Evolutionary conservation across 2,888 invertebrate genomes (phyloP), one percentile per base, ranked within the genome.

Genomic region (Lithophane socia): DNA sequence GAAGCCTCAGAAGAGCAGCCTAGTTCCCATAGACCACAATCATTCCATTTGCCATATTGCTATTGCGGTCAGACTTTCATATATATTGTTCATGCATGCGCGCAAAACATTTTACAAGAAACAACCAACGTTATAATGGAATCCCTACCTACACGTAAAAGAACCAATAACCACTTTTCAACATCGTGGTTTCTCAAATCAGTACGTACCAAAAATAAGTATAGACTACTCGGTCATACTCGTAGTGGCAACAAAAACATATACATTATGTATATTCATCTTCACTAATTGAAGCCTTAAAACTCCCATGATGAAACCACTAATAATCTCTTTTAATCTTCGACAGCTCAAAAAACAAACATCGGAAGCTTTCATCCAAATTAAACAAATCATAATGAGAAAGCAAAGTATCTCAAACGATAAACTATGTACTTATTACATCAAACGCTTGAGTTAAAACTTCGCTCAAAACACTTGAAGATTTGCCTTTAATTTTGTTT

Each of bases 341-440:
- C 42, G 69, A 74, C 66, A 71, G 52, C 49, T 63, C 8, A 7
- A 60, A 79, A 81, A 73, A 72, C 72, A 82, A 84, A 80, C 58
- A 78, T 66, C 54, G 12, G 24, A 79, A 73, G 75, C 77, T 76
- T 67, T 83, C 74, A 74, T 69, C 56, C 47, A 86, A 83, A 81
- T 86, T 77, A 83, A 85, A 88, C 80, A 83, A 88, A 77, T 73
- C 77, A 37, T 77, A 70, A 77, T 69, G 73, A 73, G 65, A 70
- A 75, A 77, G 60, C 71, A 49, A 74, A 87, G 77, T 79, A 74
- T 74, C 71, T 60, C 42, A 72, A 77, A 77, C 67, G 66, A 64
- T 70, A 61, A 74, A 75, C 63, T 76, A 37, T 37, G 37, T 37
- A 66, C 74, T 74, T 54, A 72, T 10, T 76, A 83, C 85, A 81